Evolutionary conservation across 1,140 invertebrate species (phyloP).

Genomic region (Pentalonia nigronervosa): DNA sequence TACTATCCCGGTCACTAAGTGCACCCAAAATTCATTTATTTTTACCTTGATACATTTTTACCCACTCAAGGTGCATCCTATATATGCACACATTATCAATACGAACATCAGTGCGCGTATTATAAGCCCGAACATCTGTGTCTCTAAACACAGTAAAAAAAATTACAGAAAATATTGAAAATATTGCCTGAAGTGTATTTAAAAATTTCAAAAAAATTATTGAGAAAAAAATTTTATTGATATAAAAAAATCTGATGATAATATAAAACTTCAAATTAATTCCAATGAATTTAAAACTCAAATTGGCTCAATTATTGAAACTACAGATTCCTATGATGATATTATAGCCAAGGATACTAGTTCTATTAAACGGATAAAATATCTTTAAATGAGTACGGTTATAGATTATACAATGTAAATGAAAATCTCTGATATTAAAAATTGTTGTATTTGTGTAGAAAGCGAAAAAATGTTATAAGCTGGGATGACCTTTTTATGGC

Average conservation of each 20-base stretch:
- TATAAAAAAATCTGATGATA: not conserved
- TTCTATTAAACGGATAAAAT: not conserved
- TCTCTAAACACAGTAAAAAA: no score
- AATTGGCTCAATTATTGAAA: not conserved
- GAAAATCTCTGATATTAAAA: not conserved
- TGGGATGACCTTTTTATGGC: slow-evolving; percentile 97
- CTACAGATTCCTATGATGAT: not conserved
- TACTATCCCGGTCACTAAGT: no score
- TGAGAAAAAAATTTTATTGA: not conserved
- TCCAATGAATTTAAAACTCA: not conserved
- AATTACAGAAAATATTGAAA: no score
- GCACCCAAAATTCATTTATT: no score
- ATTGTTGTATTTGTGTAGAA: not conserved
- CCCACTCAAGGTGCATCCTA: no score
- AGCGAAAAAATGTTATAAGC: slow-evolving; percentile 63
- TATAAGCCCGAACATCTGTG: no score
- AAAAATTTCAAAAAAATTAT: not conserved
- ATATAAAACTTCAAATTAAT: not conserved
- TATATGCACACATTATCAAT: no score
- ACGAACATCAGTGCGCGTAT: no score
- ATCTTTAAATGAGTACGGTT: not conserved
- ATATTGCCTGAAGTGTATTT: no score
- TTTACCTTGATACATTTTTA: no score
- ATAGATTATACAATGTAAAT: not conserved
- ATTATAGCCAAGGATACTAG: not conserved